Conservation (phyloP, 2,888 invertebrate species). For the Caenorhabditis macrosperma region DNA sequence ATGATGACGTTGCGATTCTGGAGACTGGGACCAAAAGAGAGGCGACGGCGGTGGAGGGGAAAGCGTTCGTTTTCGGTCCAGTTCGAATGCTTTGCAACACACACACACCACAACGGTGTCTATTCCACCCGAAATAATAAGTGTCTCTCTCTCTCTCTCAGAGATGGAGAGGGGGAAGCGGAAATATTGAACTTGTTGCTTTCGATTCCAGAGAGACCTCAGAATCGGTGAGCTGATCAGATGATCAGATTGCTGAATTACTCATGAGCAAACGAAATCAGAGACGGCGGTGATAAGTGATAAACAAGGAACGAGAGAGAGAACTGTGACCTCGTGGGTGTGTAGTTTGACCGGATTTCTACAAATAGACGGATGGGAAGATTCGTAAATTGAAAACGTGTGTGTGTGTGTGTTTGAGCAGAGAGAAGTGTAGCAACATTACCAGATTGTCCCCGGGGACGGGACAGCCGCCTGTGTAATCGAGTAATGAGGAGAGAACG, state of each 20-base stretch:
- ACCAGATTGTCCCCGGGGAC: conserved; percentile 50
- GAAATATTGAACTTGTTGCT: not conserved
- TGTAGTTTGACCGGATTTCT: not conserved
- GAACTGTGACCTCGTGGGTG: not conserved
- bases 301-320: conserved; percentile 2
- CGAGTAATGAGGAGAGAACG: conserved; percentile 46
- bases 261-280: not conserved
- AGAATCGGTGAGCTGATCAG: conserved; percentile 31
- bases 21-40: not conserved
- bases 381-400: conserved; percentile 38
- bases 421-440: conserved; percentile 39
- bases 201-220: conserved; percentile 5
- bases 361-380: conserved; percentile 16
- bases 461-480: conserved; percentile 56
- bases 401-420: conserved; percentile 25
- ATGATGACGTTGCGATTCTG: conserved; percentile 37
- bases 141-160: not conserved
- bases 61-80: conserved; percentile 4
- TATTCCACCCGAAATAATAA: conserved; percentile 27
- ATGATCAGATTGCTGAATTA: conserved; percentile 1
- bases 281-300: not conserved
- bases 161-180: not conserved
- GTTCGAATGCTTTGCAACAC: conserved; percentile 23
- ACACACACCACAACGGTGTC: too few relatives aligned
- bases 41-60: too few relatives aligned